Percentiles rank a stretch among this genome's conserved stretches.
phyloP scores from a whole-genome alignment of 2,113 vertebrate species.

The Dipodomys ordii region DNA sequence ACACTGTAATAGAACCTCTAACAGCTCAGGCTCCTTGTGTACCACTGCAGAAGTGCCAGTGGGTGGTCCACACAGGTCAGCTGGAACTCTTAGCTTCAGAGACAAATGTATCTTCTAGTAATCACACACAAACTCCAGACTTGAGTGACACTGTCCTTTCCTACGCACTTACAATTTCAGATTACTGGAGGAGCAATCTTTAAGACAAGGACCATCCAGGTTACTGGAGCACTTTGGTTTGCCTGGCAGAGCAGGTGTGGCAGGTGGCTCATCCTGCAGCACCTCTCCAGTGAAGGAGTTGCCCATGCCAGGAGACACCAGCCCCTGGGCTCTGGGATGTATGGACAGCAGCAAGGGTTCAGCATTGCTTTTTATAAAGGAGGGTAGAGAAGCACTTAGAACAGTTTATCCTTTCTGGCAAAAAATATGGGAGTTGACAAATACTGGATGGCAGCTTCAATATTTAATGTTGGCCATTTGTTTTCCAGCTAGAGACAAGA shows the following conservation, averaged over 20 bases:
- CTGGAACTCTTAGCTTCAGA: not conserved
- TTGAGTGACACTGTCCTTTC: not conserved
- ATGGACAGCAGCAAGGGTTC: not conserved
- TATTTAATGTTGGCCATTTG: not conserved
- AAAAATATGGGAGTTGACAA: slow-evolving; percentile 19
- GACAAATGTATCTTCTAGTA: not conserved
- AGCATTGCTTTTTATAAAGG: not conserved
- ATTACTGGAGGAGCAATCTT: not conserved
- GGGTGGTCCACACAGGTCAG: not conserved
- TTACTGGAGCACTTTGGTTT: not conserved
- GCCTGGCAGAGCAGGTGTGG: not conserved
- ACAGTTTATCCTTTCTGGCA: slow-evolving; percentile 32
- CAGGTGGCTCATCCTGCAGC: not conserved
- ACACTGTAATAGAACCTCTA: too few species aligned
- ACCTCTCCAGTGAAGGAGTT: not conserved
- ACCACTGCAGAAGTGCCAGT: too few species aligned
- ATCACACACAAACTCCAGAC: not conserved
- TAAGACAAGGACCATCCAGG: too few species aligned
- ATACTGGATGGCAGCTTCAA: slow-evolving; percentile 2
- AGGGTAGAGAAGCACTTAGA: not conserved
- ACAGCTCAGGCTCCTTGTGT: too few species aligned
- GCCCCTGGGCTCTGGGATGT: not conserved
- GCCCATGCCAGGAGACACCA: too few species aligned
- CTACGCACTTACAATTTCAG: not conserved
- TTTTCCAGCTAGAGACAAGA: not conserved